Base-by-base conservation (phyloP, 2,888 invertebrate species). In the Myopa tessellatipennis region DNA sequence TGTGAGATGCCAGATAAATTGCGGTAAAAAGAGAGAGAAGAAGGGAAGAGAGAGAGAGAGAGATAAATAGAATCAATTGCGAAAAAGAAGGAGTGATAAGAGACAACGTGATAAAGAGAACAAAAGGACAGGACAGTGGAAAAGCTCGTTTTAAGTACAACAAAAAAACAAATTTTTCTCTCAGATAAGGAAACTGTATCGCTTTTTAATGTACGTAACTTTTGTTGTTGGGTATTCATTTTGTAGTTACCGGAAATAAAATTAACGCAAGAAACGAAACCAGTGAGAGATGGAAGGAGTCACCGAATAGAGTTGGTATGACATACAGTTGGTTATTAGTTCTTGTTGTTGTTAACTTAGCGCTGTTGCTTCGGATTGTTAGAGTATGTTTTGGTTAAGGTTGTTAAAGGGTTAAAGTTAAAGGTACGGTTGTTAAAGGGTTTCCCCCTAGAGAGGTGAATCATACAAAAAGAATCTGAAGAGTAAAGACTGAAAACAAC, bases 161-260 rank as follows among this genome's bases (percentile, higher is more conserved):
- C 55, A 16, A 55, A 2, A 55, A 12, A 55, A 55, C 14, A 55
- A 55, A 61, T 61, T 36, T 38, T 38, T 8, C 34, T 36, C 26
- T 38, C 14, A 65, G 65, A 65, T 65, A 65, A 38, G 65, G 6
- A 65, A 65, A 65, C 34, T 65, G 14, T 38, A 34, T 61, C n/a
- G 4, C 34, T 34, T 36, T 65, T 38, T 65, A 65, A 65, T 65
- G 10, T 14, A 26, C 34, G 10, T 14, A 18, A 3, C 26, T 58
- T 3, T n/a, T 58, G 58, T 6, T 6, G 14, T 58, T 58, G 16
- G 16, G 58, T 18, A 26, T 4, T 4, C 14, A 26, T 6, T 61
- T 61, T 18, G 14, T 61, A 10, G 61, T 26, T 8, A n/a, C n/a
- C 36, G 65, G 16, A 65, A 65, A 65, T 38, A 38, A 65, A 10